A percentile compares a stretch with the other conserved stretches of the same genome.
These are phyloP conservation scores for Sebastes oblongus DNA, from an alignment of 2,797 vertebrate species.

Conservation along the genomic window DNA sequence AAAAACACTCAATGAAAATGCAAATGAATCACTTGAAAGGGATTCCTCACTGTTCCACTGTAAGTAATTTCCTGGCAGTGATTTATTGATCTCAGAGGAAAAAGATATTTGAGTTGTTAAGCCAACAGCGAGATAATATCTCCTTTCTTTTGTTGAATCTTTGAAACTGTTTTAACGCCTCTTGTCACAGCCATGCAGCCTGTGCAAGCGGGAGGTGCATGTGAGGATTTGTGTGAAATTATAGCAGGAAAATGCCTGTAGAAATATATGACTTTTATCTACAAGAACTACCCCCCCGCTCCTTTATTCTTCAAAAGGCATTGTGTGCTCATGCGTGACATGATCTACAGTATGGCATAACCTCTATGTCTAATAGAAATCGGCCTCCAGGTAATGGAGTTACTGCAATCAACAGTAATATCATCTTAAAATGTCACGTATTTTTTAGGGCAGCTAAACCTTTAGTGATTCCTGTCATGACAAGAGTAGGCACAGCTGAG, in stretches of 20 bases:
- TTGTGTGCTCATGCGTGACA: constrained; percentile 54
- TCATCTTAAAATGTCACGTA: constrained; percentile 74
- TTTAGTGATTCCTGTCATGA: constrained; percentile 61
- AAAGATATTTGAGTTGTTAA: constrained; percentile 58
- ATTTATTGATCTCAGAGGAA: constrained; percentile 66
- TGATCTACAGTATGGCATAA: constrained; percentile 56
- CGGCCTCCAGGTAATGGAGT: constrained; percentile 55
- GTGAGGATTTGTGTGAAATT: constrained; percentile 31
- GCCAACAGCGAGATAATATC: constrained; percentile 47
- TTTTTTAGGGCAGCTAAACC: constrained; percentile 54
- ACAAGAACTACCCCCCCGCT: background rate
- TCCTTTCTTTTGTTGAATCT: constrained; percentile 44
- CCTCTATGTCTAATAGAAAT: constrained; percentile 61
- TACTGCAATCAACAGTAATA: constrained; percentile 71
- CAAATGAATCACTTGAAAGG: constrained; percentile 72
- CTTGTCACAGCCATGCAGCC: constrained; percentile 23
- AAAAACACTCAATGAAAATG: constrained; percentile 82
- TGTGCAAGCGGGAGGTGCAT: background rate
- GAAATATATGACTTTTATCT: constrained; percentile 66
- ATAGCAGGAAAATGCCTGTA: constrained; percentile 42
- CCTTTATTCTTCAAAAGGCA: constrained; percentile 45
- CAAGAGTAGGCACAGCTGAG: constrained; percentile 61
- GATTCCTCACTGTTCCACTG: constrained; percentile 58
- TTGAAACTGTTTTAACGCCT: constrained; percentile 29
- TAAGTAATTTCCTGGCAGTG: constrained; percentile 62